Base-by-base conservation (phyloP, 2,797 vertebrate species). In the Trachops cirrhosus region DNA sequence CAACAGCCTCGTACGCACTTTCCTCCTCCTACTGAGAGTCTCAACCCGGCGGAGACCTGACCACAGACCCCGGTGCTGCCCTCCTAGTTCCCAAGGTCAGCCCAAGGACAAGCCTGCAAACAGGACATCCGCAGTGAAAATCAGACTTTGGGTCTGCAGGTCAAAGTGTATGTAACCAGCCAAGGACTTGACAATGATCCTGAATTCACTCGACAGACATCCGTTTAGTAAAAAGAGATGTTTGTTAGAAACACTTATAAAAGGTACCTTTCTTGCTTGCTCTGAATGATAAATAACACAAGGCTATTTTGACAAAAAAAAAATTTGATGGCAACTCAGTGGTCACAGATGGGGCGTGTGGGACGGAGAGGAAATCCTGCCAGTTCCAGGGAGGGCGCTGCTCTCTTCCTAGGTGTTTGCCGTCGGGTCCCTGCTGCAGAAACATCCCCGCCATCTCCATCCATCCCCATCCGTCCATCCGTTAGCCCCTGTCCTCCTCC, bases 391-490 rank as follows among this genome's bases (percentile, higher is more conserved):
- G 52, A 19, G 52, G 52, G 52, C 1, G 9, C 22, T 9, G 9
- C n/a, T 29, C 4, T 37, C 71, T n/a, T n/a, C 88, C 52, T 22
- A 77, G 59, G 5, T 24, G 32, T 10, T 10, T 11, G 1, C 32
- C 12, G 3, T 16, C 67, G 44, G 29, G 74, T 52, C 82, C 68
- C 22, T 68, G 62, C 77, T n/a, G 37, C 3, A 50, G n/a, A 74
- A 93, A 29, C 37, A 37, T 48, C 67, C 3, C 8, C 73, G n/a
- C 18, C 2, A 9, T 50, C 34, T 54, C 15, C 0, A 14, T 1
- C 3, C 16, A 14, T 10, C 9, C 24, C 5, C 14, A n/a, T 54
- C 15, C 0, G 11, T 1, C 3, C 16, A 14, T 10, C 9, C 24
- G 5, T 12, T 39, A 34, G 15, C 11, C 15, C 14, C n/a, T 68